Conservation (phyloP, 2,113 vertebrate species). For the Albula glossodonta region DNA sequence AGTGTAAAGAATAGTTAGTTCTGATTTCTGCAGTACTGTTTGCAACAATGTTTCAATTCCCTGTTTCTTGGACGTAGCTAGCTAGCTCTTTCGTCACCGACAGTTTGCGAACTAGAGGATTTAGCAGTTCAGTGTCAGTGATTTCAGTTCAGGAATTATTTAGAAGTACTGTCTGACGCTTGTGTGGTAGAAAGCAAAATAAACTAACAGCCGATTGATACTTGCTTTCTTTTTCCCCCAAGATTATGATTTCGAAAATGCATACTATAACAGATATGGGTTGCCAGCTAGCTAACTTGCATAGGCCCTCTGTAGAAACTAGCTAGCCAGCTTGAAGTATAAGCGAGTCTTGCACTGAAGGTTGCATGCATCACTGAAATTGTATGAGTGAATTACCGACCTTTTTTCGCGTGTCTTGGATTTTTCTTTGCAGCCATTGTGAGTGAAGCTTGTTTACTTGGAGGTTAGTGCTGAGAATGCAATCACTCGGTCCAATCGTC, state of each 20-base stretch:
- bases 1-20: background rate
- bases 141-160: background rate
- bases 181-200: background rate
- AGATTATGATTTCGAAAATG: background rate
- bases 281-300: conserved; percentile 11
- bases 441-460: background rate
- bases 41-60: background rate
- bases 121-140: background rate
- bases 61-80: background rate
- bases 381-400: conserved; percentile 27
- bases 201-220: background rate
- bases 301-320: conserved; percentile 32
- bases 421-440: conserved; percentile 51
- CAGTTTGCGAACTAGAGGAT: conserved; percentile 1
- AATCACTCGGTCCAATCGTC: background rate
- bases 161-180: background rate
- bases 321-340: background rate
- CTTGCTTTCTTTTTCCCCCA: background rate
- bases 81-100: background rate
- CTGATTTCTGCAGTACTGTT: background rate
- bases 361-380: conserved; percentile 15
- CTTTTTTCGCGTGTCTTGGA: conserved; percentile 42
- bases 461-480: background rate
- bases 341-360: background rate
- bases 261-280: background rate